Conservation (phyloP, 2,888 invertebrate genomes). For the Acheta domesticus region DNA sequence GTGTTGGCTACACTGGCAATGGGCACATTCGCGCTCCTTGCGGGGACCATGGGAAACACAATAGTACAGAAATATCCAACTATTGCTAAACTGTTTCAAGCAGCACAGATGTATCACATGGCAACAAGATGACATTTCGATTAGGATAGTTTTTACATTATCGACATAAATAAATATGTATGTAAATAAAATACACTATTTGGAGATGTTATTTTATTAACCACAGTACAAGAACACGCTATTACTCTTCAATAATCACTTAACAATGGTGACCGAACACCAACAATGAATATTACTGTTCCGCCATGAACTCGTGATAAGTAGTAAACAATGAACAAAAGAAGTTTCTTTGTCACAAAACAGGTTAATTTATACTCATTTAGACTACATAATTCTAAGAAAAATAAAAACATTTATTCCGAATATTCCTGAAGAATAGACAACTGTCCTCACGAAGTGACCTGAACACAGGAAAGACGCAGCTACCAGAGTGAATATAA, state of each 20-base stretch:
- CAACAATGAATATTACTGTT: neutral
- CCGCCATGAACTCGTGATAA: too few species aligned
- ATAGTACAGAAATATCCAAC: slow-evolving; percentile 18
- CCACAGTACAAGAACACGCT: neutral
- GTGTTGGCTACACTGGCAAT: slow-evolving; percentile 1
- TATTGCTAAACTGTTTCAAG: slow-evolving; percentile 18
- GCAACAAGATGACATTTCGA: neutral
- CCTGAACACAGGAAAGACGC: neutral
- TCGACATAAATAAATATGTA: too few species aligned
- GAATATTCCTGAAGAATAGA: neutral
- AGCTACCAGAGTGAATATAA: neutral
- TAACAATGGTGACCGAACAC: neutral
- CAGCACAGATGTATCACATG: slow-evolving; percentile 1
- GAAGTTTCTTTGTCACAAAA: too few species aligned
- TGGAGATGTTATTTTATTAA: too few species aligned
- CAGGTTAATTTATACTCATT: too few species aligned
- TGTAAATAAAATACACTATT: too few species aligned
- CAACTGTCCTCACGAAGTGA: neutral
- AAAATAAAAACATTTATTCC: too few species aligned
- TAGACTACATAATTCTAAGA: too few species aligned
- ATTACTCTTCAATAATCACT: neutral
- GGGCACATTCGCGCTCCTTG: neutral
- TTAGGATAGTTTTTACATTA: neutral
- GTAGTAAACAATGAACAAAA: too few species aligned
- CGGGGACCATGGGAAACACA: neutral